Base-by-base conservation (phyloP, 1,140 invertebrate species). In the Archivesica marissinica region DNA sequence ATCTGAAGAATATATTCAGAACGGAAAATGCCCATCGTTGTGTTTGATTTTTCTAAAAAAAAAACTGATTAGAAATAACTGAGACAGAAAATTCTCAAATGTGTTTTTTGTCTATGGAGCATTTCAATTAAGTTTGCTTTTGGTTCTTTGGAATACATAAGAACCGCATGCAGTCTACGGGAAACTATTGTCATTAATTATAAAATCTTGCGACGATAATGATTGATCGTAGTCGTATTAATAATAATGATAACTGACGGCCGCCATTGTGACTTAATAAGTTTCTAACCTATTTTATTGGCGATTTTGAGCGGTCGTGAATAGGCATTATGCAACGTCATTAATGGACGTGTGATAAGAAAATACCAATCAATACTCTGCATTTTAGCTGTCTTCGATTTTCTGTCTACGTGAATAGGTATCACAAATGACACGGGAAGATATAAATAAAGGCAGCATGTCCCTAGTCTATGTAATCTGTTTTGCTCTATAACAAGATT, bases 351-450 rank as follows among this genome's bases (percentile, higher is more conserved):
- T 25, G 39, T 47, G 68, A 72, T 50, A 72, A 33, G 68, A 44
- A n/a, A 50, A 20, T 28, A 33, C 11, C 11, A 50, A 72, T 72
- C 44, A 50, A 72, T 72, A 47, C 3, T 23, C 25, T 9, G 25
- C 25, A 72, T 70, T 70, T 70, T 41, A 70, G n/a, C 23, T n/a
- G n/a, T n/a, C 6, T 70, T 70, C 66, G 66, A 70, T 70, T 70
- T 44, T 39, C 66, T 70, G 66, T 70, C 66, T 25, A 17, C 39
- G 28, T 70, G 38, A 70, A 70, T 25, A 70, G 66, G 39, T 23
- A 70, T 70, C 39, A 38, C 20, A 39, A 41, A 47, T 23, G 35
- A 47, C n/a, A n/a, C n/a, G n/a, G n/a, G n/a, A n/a, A n/a, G n/a
- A n/a, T n/a, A n/a, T n/a, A n/a, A n/a, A n/a, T n/a, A n/a, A n/a